Evolutionary conservation across 2,888 invertebrate genomes (phyloP), one percentile per base, ranked within the genome.

Genomic region (Amphipoea lucens): DNA sequence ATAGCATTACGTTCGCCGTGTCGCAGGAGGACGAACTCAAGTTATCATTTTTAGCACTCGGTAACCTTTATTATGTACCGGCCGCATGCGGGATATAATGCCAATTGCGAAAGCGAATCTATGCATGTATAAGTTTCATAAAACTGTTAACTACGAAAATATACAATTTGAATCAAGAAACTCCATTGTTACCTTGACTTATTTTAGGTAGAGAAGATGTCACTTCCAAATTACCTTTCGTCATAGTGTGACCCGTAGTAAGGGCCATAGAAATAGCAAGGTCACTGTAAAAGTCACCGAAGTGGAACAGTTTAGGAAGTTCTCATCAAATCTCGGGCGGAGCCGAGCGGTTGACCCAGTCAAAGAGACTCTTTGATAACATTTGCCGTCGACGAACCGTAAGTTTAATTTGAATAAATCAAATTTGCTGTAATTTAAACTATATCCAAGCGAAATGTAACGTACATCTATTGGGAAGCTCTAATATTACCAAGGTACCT

Each of bases 371-470:
- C 94, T 95, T 95, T 94, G 94, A 95, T 94, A 94, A 93, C 93
- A 92, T 94, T 94, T 92, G 91, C 90, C 88, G 90, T 87, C 92
- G 90, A 90, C 93, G 92, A 94, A 92, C 92, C 93, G 90, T 92
- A 90, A 92, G 92, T 89, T 92, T 93, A 93, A 94, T 95, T 95
- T 94, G 93, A 95, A 95, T 95, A 94, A 94, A 95, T 96, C 94
- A 94, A 95, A 95, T 94, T 93, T 92, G 90, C 88, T 87, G 90
- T 91, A 91, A 93, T 92, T 92, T 91, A 84, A 88, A 89, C 88
- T 88, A 88, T 83, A 88, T 86, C 83, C 79, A 75, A 77, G 77
- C 71, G 70, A 85, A 88, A 86, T 89, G 78, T 29, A 29, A 29
- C 29, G 29, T 87, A 83, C 75, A 83, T 81, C 62, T 80, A 79